A percentile compares a stretch with the other conserved stretches of the same genome.
Evolutionary conservation across 2,113 vertebrate genomes (phyloP).

Genomic region (Barbus barbus): DNA sequence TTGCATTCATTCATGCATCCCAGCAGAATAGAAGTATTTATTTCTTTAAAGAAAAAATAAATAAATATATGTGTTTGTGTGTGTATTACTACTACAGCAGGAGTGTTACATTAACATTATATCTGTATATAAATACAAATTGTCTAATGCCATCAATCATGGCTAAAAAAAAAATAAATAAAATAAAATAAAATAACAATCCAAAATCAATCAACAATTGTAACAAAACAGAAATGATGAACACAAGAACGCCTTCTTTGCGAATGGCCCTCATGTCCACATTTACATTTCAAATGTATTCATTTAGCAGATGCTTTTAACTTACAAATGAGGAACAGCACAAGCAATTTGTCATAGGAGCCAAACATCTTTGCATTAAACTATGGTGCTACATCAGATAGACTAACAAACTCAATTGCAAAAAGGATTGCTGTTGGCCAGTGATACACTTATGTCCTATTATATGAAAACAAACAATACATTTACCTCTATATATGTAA

Average conservation of each 20-base stretch:
- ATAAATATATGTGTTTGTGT: no score
- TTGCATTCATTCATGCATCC: no score
- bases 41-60: no score
- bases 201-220: no score
- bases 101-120: no score
- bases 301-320: not conserved
- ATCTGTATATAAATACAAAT: no score
- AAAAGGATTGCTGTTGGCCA: not conserved
- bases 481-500: not conserved
- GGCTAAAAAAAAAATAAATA: no score
- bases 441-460: not conserved
- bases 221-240: no score
- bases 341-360: not conserved
- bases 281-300: not conserved
- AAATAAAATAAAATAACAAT: no score
- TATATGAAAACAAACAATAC: not conserved
- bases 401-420: not conserved
- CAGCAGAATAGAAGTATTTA: no score
- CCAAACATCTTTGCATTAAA: not conserved
- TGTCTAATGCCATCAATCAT: no score
- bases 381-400: not conserved
- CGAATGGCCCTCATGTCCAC: not conserved
- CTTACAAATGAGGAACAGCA: not conserved
- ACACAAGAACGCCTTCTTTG: not conserved
- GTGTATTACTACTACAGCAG: no score